phyloP scores from a whole-genome alignment of 2,888 invertebrate genomes.

The Pardosa pseudoannulata region DNA sequence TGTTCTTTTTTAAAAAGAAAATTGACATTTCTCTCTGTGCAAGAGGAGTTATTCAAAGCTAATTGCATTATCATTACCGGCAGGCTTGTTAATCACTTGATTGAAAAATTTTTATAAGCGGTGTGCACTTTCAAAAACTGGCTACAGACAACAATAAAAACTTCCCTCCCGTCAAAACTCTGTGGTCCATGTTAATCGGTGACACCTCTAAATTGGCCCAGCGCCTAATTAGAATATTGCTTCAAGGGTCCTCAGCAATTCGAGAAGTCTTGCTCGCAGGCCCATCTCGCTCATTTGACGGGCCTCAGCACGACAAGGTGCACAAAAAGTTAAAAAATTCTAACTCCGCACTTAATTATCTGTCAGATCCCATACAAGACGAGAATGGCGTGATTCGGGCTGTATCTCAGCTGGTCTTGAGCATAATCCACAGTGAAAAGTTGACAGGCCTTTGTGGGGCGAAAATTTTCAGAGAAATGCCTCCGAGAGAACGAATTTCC shows the following conservation, averaged over 20 bases:
- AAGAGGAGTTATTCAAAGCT: slow-evolving; percentile 65
- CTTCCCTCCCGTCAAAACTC: slow-evolving; percentile 38
- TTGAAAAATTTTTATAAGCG: slow-evolving; percentile 38
- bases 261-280: slow-evolving; percentile 19
- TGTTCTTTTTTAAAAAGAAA: slow-evolving; percentile 29
- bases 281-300: not conserved
- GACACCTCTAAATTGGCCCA: slow-evolving; percentile 59
- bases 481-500: slow-evolving; percentile 36
- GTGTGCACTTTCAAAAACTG: slow-evolving; percentile 1
- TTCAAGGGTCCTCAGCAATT: slow-evolving; percentile 60
- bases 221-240: slow-evolving; percentile 67
- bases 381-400: slow-evolving; percentile 21
- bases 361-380: slow-evolving; percentile 31
- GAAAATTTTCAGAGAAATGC: slow-evolving; percentile 14
- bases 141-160: slow-evolving; percentile 27
- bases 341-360: slow-evolving; percentile 52
- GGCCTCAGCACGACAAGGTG: slow-evolving; percentile 33
- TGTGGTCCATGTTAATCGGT: slow-evolving; percentile 58
- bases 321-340: slow-evolving; percentile 20
- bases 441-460: slow-evolving; percentile 47
- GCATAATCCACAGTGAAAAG: slow-evolving; percentile 41
- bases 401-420: slow-evolving; percentile 40
- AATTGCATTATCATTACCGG: slow-evolving; percentile 72
- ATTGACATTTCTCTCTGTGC: slow-evolving; percentile 45
- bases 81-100: slow-evolving; percentile 66